Base-by-base conservation (phyloP, 2,797 vertebrate species). In the Cyprinella venusta region DNA sequence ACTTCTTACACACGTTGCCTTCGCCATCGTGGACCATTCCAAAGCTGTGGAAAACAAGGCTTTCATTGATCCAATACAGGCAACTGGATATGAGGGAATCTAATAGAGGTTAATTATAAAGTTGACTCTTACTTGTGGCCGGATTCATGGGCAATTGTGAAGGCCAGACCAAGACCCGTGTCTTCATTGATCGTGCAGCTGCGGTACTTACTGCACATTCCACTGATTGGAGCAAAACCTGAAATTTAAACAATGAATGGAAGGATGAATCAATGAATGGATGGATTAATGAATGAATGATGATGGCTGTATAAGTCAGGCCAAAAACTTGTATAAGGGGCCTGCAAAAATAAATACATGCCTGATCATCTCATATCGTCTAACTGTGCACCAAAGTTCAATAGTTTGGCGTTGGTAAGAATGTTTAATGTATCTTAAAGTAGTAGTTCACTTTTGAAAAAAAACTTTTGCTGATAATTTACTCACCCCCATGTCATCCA, bases 1-100 rank as follows among this genome's bases (percentile, higher is more conserved):
- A 96, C 89, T 96, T 97, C 85, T 96, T 97, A 85, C 97, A 98
- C 63, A 96, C 84, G n/a, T 98, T 98, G 4, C 97, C 97, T 90
- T 98, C 97, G 33, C 97, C 97, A 7, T 98, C 97, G 1, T 97
- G 97, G 87, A 97, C 93, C 97, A 98, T 98, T 70, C 97, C 97
- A 87, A 98, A 98, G 88, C 97, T 98, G 76, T 1, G 33, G 63
- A 81, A 64, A 36, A 12, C 42, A 81, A 63, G 12, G 26, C 19
- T 33, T 26, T 65, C 9, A 30, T 19, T 80, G 40, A 61, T 59
- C 42, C 52, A 69, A 24, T 50, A 45, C 21, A 74, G 15, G 38
- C 45, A 84, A 54, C 24, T 8, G 3, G 13, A 52, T 59, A 40
- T 45, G 38, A 68, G 18, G 38, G n/a, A 18, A 42, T 45, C 36